Evolutionary conservation across 2,797 vertebrate genomes (phyloP).

Genomic region (Ctenochaetus hawaiiensis): DNA sequence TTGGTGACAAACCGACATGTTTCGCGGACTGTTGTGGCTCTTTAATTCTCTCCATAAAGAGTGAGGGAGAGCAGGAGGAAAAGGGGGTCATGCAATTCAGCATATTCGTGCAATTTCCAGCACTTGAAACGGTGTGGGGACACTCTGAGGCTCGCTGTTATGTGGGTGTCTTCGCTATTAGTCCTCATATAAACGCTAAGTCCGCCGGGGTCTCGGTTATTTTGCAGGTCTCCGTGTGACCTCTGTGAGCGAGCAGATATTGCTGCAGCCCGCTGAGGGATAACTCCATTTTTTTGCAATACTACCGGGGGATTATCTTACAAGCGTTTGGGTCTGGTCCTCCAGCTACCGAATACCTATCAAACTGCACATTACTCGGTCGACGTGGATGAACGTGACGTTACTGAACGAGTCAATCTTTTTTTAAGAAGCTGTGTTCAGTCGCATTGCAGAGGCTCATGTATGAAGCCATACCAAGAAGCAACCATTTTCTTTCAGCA

Average conservation of each 20-base stretch:
- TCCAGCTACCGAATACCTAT: conserved; percentile 24
- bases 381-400: conserved; percentile 18
- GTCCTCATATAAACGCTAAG: neutral
- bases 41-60: conserved; percentile 74
- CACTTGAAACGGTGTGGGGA: conserved; percentile 28
- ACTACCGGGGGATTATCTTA: conserved; percentile 42
- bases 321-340: conserved; percentile 45
- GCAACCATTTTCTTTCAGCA: conserved; percentile 84
- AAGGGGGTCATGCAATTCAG: conserved; percentile 65
- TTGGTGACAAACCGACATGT: conserved; percentile 48
- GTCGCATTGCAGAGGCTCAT: conserved; percentile 88
- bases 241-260: conserved; percentile 71
- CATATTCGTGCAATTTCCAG: conserved; percentile 57
- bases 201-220: conserved; percentile 5
- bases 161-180: neutral
- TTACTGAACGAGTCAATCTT: conserved; percentile 26
- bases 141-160: neutral
- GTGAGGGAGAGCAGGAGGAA: conserved; percentile 46
- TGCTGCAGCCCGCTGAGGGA: conserved; percentile 63
- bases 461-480: conserved; percentile 75
- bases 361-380: conserved; percentile 5
- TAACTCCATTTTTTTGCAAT: conserved; percentile 61
- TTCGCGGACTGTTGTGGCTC: conserved; percentile 76
- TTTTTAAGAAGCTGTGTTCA: conserved; percentile 64
- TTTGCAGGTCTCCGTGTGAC: conserved; percentile 72